phyloP scores from a whole-genome alignment of 30 jellyfish, hydroid and myxozoan genomes.

The Aurelia sp. region DNA sequence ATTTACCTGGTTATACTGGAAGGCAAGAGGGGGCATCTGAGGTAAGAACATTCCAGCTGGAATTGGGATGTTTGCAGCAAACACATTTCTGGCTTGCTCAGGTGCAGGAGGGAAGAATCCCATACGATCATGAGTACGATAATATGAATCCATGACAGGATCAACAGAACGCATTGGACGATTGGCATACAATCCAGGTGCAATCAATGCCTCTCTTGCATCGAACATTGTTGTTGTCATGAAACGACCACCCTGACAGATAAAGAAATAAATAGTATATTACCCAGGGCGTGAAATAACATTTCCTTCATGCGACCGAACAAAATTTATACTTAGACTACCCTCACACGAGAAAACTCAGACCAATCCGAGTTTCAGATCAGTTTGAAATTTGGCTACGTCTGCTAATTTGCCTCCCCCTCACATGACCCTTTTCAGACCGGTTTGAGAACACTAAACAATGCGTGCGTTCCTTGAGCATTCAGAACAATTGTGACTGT shows the following conservation, averaged over 20 bases:
- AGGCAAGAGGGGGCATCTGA: slow-evolving; percentile 96
- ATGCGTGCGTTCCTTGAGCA: no score
- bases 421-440: no score
- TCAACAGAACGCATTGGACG: slow-evolving; percentile 96
- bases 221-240: slow-evolving; percentile 97
- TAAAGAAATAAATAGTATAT: background rate
- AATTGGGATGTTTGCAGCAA: slow-evolving; percentile 95
- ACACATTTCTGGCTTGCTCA: slow-evolving; percentile 98
- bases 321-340: no score
- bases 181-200: slow-evolving; percentile 98
- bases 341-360: no score
- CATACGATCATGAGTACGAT: slow-evolving; percentile 98
- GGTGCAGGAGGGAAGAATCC: slow-evolving; percentile 99
- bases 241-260: slow-evolving; percentile 94
- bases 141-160: slow-evolving; percentile 96
- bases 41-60: slow-evolving; percentile 99
- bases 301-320: no score
- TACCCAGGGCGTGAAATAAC: no score
- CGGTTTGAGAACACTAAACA: no score
- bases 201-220: slow-evolving; percentile 97
- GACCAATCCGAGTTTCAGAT: no score
- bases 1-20: slow-evolving; percentile 93
- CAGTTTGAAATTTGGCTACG: no score
- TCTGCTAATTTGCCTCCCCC: no score
- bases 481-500: no score